Evolutionary conservation across 2,888 invertebrate genomes (phyloP), one percentile per base, ranked within the genome.

Genomic region (Rhimphoctona megacephalus): DNA sequence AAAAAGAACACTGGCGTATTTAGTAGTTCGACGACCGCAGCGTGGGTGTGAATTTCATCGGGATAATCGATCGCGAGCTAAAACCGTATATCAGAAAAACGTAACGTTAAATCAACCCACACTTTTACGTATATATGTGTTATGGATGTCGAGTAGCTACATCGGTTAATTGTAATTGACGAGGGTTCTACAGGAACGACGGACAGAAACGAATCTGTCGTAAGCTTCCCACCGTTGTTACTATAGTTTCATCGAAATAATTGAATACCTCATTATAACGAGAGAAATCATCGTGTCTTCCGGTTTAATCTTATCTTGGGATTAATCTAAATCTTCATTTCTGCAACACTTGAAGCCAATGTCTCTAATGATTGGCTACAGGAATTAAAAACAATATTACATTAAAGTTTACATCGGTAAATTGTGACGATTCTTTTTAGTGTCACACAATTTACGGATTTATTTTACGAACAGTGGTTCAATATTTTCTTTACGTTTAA

Each of bases 21-120:
- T 25, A 77, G 43, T 70, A 54, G 86, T 84, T 87, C 84, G 79
- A 87, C 66, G 86, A 87, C 84, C 84, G 83, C 25, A 67, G 57
- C 46, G 22, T 69, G 39, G 66, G 72, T 76, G 70, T 17, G 22
- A 87, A 82, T 76, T 84, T 66, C 25, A 86, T 54, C 78, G 64
- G 17, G 57, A 64, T 54, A 57, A 87, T 87, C 86, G 86, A 87
- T 86, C 70, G 81, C 33, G 64, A 43, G 70, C 78, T 84, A 81
- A 84, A 84, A 81, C 61, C 25, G 74, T 78, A 69, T 70, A 49
- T 54, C 66, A 19, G 46, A 49, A 30, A 30, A 77, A 81, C 36
- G 61, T 61, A 54, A 46, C 64, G 36, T 46, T 39, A 39, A 76
- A 57, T 81, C 19, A 61, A n/a, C 14, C 67, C 43, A 49, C 49